A percentile compares a stretch with the other conserved stretches of the same genome.
These are phyloP conservation scores for Neodiprion fabricii DNA, from an alignment of 1,140 invertebrate species.

Conservation along the genomic window DNA sequence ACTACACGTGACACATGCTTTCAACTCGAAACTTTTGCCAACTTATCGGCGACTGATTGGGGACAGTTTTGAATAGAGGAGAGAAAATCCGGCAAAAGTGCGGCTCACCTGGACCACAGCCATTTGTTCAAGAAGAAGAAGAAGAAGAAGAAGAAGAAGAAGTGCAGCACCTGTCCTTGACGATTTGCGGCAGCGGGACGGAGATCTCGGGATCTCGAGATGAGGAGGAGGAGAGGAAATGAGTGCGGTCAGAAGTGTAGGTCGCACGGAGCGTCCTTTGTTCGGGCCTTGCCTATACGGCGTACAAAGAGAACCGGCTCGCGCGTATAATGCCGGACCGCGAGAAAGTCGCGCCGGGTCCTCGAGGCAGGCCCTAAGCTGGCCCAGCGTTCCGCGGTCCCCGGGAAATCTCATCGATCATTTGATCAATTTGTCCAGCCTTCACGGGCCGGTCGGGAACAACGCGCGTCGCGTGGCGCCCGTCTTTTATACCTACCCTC, in stretches of 20 bases:
- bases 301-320: not conserved
- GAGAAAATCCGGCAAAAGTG: too few species aligned
- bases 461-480: not conserved
- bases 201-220: too few species aligned
- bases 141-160: too few species aligned
- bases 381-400: not conserved
- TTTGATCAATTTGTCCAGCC: constrained; percentile 5
- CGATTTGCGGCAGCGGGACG: too few species aligned
- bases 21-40: too few species aligned
- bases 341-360: not conserved
- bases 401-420: constrained; percentile 1
- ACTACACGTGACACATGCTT: too few species aligned
- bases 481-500: not conserved
- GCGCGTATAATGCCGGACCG: not conserved
- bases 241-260: not conserved
- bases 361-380: not conserved
- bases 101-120: too few species aligned
- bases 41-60: too few species aligned
- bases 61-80: too few species aligned
- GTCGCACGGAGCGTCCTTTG: not conserved
- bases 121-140: too few species aligned
- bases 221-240: not conserved
- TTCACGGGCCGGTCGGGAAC: not conserved
- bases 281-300: not conserved
- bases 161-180: too few species aligned